These are phyloP conservation scores for Istiophorus platypterus DNA, from an alignment of 2,113 vertebrate species.

Conservation along the genomic window DNA sequence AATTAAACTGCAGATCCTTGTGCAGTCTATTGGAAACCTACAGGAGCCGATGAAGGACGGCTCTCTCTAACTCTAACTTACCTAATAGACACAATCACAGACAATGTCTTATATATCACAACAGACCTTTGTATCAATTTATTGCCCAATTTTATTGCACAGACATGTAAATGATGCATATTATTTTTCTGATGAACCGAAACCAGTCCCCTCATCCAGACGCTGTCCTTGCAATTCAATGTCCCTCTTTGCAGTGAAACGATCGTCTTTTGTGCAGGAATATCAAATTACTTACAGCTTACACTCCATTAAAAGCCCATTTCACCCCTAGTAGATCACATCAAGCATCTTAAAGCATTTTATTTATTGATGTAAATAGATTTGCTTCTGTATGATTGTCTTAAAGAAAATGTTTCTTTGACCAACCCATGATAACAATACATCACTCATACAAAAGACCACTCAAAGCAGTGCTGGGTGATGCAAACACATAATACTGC, in stretches of 20 bases:
- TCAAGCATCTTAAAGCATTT: constrained; percentile 55
- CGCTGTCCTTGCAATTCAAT: neutral
- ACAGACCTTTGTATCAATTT: constrained; percentile 6
- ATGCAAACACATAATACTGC: constrained; percentile 69
- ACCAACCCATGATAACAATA: constrained; percentile 38
- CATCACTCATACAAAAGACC: constrained; percentile 36
- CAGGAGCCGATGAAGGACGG: no score
- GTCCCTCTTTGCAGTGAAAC: neutral
- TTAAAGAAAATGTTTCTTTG: constrained; percentile 35
- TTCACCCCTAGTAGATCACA: constrained; percentile 14
- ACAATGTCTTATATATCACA: neutral
- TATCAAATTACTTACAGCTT: neutral
- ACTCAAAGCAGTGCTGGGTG: constrained; percentile 53
- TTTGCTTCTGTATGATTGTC: constrained; percentile 68
- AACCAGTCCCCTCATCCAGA: constrained; percentile 14
- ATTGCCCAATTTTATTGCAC: constrained; percentile 66
- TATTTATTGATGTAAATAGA: constrained; percentile 52
- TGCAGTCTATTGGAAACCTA: no score
- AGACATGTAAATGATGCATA: constrained; percentile 56
- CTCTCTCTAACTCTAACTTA: no score
- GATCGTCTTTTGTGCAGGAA: neutral
- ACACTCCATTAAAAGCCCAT: constrained; percentile 14
- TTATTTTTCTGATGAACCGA: constrained; percentile 30
- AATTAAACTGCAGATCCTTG: no score
- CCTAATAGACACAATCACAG: neutral